A percentile compares a stretch with the other conserved stretches of the same genome.
phyloP scores from a whole-genome alignment of 2,113 vertebrate genomes.

The Neodon shergylaensis region DNA sequence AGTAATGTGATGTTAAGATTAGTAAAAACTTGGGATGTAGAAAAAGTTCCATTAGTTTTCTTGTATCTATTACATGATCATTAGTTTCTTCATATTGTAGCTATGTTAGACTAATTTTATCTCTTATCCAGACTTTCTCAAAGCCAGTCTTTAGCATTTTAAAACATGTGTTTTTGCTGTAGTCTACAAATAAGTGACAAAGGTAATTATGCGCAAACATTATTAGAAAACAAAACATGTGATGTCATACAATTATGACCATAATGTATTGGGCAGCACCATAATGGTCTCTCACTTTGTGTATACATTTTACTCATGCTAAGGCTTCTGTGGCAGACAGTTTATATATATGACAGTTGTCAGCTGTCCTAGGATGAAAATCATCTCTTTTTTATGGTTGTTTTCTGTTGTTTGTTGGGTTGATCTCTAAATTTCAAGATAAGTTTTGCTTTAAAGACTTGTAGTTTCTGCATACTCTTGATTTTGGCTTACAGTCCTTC shows the following conservation, averaged over 20 bases:
- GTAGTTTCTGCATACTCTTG: background rate
- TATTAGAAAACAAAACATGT: background rate
- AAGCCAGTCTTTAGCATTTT: background rate
- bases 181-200: background rate
- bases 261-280: background rate
- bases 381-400: background rate
- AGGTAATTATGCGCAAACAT: background rate
- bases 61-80: background rate
- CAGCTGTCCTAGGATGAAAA: background rate
- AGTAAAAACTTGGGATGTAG: background rate
- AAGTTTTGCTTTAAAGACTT: background rate
- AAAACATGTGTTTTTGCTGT: background rate
- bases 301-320: background rate
- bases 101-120: background rate
- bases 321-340: background rate
- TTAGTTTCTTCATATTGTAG: background rate
- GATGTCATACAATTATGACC: background rate
- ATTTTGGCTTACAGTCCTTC: background rate
- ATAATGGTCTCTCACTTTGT: too few relatives aligned
- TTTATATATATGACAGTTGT: background rate
- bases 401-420: background rate
- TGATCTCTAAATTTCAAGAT: background rate
- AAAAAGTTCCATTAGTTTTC: background rate
- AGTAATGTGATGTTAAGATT: background rate
- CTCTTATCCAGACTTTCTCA: constrained; percentile 30